Conservation (phyloP, 1,140 invertebrate genomes). For the Mylabris phalerata region DNA sequence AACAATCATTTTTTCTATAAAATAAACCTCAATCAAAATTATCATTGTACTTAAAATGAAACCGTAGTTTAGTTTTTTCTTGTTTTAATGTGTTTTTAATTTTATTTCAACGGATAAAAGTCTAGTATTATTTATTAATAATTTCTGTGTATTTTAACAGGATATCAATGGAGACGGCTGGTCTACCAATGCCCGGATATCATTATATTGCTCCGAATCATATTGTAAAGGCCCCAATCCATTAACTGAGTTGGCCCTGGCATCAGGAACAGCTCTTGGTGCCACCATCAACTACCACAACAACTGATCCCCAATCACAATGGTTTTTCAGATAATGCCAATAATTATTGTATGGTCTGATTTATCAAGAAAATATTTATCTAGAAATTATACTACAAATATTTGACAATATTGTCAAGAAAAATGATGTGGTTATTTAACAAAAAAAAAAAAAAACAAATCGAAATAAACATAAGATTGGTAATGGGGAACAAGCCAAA, state of each 20-base stretch:
- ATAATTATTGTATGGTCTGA: slow-evolving; percentile 22
- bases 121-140: neutral
- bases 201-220: slow-evolving; percentile 87
- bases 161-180: slow-evolving; percentile 89
- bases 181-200: slow-evolving; percentile 80
- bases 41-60: neutral
- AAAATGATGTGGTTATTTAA: slow-evolving; percentile 17
- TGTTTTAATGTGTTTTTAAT: neutral
- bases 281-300: slow-evolving; percentile 17
- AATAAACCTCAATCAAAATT: neutral
- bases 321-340: slow-evolving; percentile 38
- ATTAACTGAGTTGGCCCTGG: slow-evolving; percentile 49
- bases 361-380: slow-evolving; percentile 23
- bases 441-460: slow-evolving; percentile 22
- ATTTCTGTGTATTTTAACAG: slow-evolving; percentile 51
- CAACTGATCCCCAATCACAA: slow-evolving; percentile 27
- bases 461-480: slow-evolving; percentile 31
- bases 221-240: slow-evolving; percentile 85
- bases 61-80: neutral
- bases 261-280: slow-evolving; percentile 29
- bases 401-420: slow-evolving; percentile 24
- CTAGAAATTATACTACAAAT: slow-evolving; percentile 24
- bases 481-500: slow-evolving; percentile 56
- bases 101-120: neutral
- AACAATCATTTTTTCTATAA: neutral